Percentiles rank a stretch among this genome's conserved stretches.
Conservation (phyloP, 2,888 invertebrate species). For the Prosapia bicincta region DNA sequence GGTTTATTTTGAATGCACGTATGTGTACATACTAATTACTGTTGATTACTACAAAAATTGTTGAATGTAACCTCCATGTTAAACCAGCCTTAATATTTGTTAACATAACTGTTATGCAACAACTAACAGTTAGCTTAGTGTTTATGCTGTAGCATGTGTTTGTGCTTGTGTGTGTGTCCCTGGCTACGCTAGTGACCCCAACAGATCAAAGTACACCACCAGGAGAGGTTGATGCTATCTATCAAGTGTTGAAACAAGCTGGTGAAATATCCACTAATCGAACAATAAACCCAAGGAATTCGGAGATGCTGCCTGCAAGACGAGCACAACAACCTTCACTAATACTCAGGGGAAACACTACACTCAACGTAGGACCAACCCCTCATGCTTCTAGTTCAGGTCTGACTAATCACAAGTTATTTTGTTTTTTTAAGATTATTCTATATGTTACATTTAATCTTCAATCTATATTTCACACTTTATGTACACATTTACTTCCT, state of each 20-base stretch:
- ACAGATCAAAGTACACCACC: slow-evolving; percentile 19
- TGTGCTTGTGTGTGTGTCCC: slow-evolving; percentile 14
- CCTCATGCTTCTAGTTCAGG: slow-evolving; percentile 69
- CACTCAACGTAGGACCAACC: slow-evolving; percentile 62
- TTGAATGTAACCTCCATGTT: not conserved
- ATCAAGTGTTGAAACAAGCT: slow-evolving; percentile 92
- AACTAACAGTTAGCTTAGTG: not conserved
- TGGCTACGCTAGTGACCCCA: slow-evolving; percentile 26
- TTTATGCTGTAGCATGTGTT: slow-evolving; percentile 15
- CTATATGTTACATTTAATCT: not conserved
- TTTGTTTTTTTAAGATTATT: not conserved
- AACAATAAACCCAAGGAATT: slow-evolving; percentile 11
- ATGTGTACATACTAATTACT: not conserved
- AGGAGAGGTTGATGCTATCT: slow-evolving; percentile 84
- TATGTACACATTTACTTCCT: not conserved
- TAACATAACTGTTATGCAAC: not conserved
- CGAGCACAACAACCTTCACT: slow-evolving; percentile 44
- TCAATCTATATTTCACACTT: not conserved
- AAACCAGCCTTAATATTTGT: not conserved
- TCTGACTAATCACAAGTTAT: slow-evolving; percentile 46
- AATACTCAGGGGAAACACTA: slow-evolving; percentile 42
- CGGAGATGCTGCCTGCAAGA: slow-evolving; percentile 39
- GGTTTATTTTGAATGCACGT: not conserved
- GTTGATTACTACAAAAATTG: not conserved
- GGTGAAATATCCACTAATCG: slow-evolving; percentile 63